Evolutionary conservation across 2,888 invertebrate species (phyloP), one percentile per base, ranked within the genome.

Genomic region (Carabus problematicus): DNA sequence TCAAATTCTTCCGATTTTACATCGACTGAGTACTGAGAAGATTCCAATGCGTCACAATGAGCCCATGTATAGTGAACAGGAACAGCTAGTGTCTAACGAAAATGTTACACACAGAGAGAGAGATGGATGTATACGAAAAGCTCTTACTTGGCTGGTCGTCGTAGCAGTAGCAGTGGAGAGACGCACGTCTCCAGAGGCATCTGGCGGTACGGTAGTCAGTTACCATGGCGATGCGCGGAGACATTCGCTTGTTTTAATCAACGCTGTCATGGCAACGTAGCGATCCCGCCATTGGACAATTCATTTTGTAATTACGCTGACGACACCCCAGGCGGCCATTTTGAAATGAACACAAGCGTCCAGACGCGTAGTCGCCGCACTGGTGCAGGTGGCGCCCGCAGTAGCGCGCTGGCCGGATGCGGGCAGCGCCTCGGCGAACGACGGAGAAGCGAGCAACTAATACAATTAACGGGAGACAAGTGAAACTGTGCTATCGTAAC

Each of bases 321-420:
- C 82, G 82, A 82, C 82, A 82, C 82, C 82, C 82, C 75, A 81
- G 82, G 82, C 82, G 82, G 82, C 82, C 82, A 82, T 82, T 82
- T 82, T 82, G 82, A 79, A 81, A 79, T 77, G 80, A 79, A 79
- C 77, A 76, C 80, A 79, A 77, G 75, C 78, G 79, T 72, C 79
- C 81, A 81, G 76, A 72, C 70, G 72, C 71, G 71, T 72, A 74
- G 75, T 75, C 73, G 74, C 67, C 71, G 71, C 70, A 68, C 71
- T 75, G 75, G 75, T 73, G 70, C 71, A 74, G 71, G 72, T 72
- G 59, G 49, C 55, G 64, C 58, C 68, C 66, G 64, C 68, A 71
- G 72, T 70, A 40, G 52, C 72, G 61, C 74, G 61, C 71, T 73
- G 78, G 72, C 63, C 77, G 75, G 74, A 74, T 78, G 75, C 75